These are phyloP conservation scores for Caradrina kadenii DNA, from an alignment of 2,888 invertebrate species.

Conservation along the genomic window DNA sequence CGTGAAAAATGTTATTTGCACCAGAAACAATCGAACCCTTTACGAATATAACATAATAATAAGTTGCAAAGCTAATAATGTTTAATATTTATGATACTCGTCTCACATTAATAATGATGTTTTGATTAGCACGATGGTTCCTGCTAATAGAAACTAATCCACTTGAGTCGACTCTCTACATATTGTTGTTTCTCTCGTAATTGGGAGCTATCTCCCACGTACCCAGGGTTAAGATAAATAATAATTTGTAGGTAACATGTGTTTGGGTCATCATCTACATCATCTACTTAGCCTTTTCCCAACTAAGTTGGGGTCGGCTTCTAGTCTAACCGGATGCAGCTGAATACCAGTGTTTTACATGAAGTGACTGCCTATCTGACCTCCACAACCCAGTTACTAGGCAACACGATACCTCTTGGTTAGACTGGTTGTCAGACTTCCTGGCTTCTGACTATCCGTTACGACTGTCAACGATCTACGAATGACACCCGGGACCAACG, in stretches of 20 bases:
- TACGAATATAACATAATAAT: constrained; percentile 6
- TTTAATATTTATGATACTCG: constrained; percentile 20
- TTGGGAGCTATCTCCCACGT: neutral
- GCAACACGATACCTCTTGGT: too few species aligned
- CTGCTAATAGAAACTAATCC: constrained; percentile 24
- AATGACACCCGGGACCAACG: too few species aligned
- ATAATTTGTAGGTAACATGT: neutral
- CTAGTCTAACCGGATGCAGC: too few species aligned
- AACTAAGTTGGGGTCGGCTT: too few species aligned
- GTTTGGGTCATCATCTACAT: too few species aligned
- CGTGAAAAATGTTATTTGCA: constrained; percentile 25
- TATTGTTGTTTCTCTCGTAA: constrained; percentile 13
- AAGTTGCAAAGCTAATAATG: constrained; percentile 10
- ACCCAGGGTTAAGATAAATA: neutral
- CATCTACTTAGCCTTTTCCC: too few species aligned
- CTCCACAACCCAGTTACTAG: too few species aligned
- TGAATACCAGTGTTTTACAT: too few species aligned
- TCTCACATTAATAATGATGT: constrained; percentile 14
- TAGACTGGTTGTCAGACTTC: too few species aligned
- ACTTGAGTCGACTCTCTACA: constrained; percentile 11
- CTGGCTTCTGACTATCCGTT: too few species aligned
- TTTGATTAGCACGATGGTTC: constrained; percentile 33
- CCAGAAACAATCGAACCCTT: constrained; percentile 30
- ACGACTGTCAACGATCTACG: too few species aligned
- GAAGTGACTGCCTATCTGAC: too few species aligned